Percentiles rank a stretch among this genome's conserved stretches.
phyloP scores from a whole-genome alignment of 2,797 vertebrate genomes.

The Hypotaenidia philippensis region DNA sequence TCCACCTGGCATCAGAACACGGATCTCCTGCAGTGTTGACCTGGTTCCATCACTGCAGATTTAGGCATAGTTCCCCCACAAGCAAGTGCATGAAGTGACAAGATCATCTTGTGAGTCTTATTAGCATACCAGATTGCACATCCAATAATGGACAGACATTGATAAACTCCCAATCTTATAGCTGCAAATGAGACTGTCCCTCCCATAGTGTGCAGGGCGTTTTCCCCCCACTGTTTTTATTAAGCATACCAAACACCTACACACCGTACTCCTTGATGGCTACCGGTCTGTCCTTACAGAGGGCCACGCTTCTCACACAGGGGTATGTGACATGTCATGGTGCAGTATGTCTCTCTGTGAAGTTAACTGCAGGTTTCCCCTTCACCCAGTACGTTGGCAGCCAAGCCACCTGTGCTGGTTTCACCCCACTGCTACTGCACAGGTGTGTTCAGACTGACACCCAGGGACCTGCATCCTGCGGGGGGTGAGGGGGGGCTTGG shows the following conservation, averaged over 20 bases:
- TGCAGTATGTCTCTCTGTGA: neutral
- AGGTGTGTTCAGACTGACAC: neutral
- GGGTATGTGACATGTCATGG: rapidly evolving
- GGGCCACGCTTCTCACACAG: rapidly evolving
- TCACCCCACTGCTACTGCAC: neutral
- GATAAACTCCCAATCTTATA: neutral
- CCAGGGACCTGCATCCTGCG: rapidly evolving
- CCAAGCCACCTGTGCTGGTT: neutral
- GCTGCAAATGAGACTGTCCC: neutral
- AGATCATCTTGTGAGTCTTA: neutral
- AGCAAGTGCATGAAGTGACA: neutral
- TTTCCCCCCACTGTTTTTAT: neutral
- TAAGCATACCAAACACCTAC: neutral
- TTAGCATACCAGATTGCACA: neutral
- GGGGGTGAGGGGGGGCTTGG: neutral
- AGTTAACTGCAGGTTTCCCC: neutral
- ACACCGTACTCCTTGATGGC: neutral
- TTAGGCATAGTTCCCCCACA: neutral
- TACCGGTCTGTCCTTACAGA: neutral
- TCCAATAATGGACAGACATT: neutral
- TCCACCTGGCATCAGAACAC: neutral
- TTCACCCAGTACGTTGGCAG: neutral
- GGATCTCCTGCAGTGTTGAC: neutral
- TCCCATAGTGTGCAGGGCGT: neutral
- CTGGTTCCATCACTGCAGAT: slow-evolving; percentile 32